A percentile compares a stretch with the other conserved stretches of the same genome.
Evolutionary conservation across 2,113 vertebrate species (phyloP).

Genomic region (Anguilla rostrata): DNA sequence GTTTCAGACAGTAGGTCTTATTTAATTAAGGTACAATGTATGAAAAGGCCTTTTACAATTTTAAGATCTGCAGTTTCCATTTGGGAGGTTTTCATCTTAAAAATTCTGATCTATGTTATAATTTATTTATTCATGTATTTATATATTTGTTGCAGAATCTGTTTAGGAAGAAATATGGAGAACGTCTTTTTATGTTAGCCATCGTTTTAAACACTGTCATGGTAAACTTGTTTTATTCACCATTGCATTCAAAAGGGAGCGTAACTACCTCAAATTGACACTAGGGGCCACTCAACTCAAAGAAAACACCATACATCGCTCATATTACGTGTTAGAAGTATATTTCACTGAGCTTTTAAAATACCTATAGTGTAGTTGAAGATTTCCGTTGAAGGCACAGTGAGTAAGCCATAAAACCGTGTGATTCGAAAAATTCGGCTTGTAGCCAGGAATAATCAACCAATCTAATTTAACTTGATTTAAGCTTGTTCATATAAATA

Average conservation of each 20-base stretch:
- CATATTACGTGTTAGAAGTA: not conserved
- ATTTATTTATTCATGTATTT: not conserved
- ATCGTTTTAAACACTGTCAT: not conserved
- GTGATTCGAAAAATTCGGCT: slow-evolving; percentile 25
- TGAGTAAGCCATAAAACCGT: slow-evolving; percentile 32
- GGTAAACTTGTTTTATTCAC: not conserved
- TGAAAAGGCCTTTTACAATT: not conserved
- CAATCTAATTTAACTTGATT: slow-evolving; percentile 26
- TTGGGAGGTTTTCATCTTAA: not conserved
- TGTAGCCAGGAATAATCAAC: slow-evolving; percentile 18
- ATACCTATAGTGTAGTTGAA: slow-evolving; percentile 10
- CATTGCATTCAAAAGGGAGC: not conserved
- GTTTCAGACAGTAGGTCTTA: not conserved
- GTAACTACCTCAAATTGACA: slow-evolving; percentile 38
- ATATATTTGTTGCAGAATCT: not conserved
- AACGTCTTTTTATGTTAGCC: not conserved
- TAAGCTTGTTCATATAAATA: not conserved
- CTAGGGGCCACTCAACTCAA: slow-evolving; percentile 55
- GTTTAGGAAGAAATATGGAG: not conserved
- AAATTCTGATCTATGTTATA: not conserved
- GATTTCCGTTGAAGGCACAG: slow-evolving; percentile 18
- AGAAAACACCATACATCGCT: slow-evolving; percentile 17
- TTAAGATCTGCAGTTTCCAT: not conserved
- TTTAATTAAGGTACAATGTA: not conserved
- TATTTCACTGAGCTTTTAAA: slow-evolving; percentile 13